Percentiles rank a stretch among this genome's conserved stretches.
These are phyloP conservation scores for Ictalurus furcatus DNA, from an alignment of 2,113 vertebrate genomes.

Conservation along the genomic window DNA sequence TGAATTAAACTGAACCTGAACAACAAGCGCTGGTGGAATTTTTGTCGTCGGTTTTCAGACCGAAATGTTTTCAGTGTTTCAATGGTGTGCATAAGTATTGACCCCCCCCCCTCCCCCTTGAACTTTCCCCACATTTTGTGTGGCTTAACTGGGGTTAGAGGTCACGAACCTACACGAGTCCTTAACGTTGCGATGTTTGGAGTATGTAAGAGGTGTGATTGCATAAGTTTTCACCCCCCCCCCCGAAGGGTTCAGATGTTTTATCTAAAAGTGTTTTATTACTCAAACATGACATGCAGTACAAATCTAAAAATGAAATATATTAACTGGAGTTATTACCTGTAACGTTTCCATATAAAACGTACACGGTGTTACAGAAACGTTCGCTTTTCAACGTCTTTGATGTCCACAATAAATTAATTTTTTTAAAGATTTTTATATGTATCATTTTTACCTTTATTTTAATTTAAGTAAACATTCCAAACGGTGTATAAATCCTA, in stretches of 20 bases:
- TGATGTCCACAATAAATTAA: too few relatives aligned
- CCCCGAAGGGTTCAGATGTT: too few relatives aligned
- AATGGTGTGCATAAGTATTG: neutral
- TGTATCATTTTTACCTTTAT: neutral
- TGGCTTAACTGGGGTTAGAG: neutral
- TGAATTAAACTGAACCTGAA: conserved; percentile 43
- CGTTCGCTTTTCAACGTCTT: too few relatives aligned
- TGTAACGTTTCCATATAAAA: too few relatives aligned
- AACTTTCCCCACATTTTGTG: neutral
- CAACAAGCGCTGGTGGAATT: neutral
- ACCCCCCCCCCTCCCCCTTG: neutral
- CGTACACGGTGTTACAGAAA: too few relatives aligned
- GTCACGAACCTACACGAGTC: neutral
- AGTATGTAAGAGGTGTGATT: neutral
- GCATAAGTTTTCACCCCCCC: neutral
- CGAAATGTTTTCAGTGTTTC: neutral
- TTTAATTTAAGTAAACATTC: neutral
- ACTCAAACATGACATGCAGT: neutral
- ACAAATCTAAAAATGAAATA: neutral
- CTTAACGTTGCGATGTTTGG: neutral
- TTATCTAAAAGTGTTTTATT: neutral
- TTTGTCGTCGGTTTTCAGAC: neutral
- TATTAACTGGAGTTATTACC: neutral
- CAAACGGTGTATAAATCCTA: neutral
- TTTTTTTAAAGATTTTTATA: too few relatives aligned